A percentile compares a stretch with the other conserved stretches of the same genome.
Evolutionary conservation across 2,797 vertebrate genomes (phyloP).

Genomic region (Poecilia velifera): DNA sequence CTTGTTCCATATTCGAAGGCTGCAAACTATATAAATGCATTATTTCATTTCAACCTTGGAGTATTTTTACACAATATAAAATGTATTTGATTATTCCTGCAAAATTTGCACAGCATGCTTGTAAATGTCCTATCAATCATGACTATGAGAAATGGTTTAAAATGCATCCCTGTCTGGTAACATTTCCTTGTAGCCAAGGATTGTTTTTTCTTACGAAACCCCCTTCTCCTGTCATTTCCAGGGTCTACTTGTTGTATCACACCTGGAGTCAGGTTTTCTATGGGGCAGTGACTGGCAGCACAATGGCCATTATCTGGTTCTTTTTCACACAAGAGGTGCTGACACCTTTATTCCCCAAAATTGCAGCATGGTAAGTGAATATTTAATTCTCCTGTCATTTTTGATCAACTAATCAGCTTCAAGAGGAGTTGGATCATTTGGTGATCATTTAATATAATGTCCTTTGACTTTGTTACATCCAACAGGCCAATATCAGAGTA

Average conservation of each 20-base stretch:
- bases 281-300: constrained; percentile 88
- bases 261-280: constrained; percentile 97
- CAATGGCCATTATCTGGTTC: constrained; percentile 94
- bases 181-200: background rate
- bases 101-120: background rate
- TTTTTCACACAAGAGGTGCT: constrained; percentile 96
- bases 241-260: constrained; percentile 98
- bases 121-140: background rate
- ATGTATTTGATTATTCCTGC: background rate
- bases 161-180: background rate
- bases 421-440: background rate
- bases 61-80: background rate
- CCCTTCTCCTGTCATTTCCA: constrained; percentile 55
- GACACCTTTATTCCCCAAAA: constrained; percentile 96
- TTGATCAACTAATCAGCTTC: background rate
- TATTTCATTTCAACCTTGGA: background rate
- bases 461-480: constrained; percentile 11
- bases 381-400: constrained; percentile 27
- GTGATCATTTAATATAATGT: background rate
- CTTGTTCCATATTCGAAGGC: background rate
- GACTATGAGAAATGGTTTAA: background rate
- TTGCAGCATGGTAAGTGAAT: constrained; percentile 92
- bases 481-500: constrained; percentile 96
- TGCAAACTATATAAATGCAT: background rate
- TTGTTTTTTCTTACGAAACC: background rate